phyloP scores from a whole-genome alignment of 2,888 invertebrate species.

The Callimorpha dominula region DNA sequence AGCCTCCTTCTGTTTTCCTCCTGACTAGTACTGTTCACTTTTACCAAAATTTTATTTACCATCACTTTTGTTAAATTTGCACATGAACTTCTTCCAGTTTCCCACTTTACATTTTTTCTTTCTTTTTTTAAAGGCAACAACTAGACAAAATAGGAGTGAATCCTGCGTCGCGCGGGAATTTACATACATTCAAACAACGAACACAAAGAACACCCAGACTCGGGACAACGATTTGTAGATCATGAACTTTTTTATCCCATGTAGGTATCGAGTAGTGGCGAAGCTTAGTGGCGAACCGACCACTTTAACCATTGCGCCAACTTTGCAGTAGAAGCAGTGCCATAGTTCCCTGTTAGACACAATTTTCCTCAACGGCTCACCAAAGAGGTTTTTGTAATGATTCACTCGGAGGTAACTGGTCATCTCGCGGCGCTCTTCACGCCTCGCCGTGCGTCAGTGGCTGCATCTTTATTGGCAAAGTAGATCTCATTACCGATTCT shows the following conservation, averaged over 20 bases:
- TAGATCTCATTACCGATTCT: constrained; percentile 9
- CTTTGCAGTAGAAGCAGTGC: not conserved
- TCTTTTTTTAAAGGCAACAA: too few relatives aligned
- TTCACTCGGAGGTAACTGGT: constrained; percentile 10
- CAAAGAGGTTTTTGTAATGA: constrained; percentile 21
- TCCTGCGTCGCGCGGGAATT: too few relatives aligned
- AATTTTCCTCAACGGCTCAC: constrained; percentile 7
- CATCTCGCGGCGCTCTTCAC: constrained; percentile 8
- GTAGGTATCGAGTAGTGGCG: not conserved
- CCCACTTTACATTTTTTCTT: too few relatives aligned
- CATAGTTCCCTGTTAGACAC: not conserved
- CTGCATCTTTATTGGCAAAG: constrained; percentile 3
- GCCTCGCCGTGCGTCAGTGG: constrained; percentile 7
- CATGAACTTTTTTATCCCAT: not conserved
- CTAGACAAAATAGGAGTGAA: too few relatives aligned
- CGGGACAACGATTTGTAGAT: not conserved
- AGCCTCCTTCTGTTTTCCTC: too few relatives aligned
- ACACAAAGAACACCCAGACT: not conserved
- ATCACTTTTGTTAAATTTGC: too few relatives aligned
- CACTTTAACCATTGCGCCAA: too few relatives aligned
- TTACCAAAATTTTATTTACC: too few relatives aligned
- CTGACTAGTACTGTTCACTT: too few relatives aligned
- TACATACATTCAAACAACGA: too few relatives aligned
- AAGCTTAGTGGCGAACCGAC: too few relatives aligned
- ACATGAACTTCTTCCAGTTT: too few relatives aligned